These are phyloP conservation scores for Australoheros scitulus DNA, from an alignment of 2,113 vertebrate genomes.

Conservation along the genomic window DNA sequence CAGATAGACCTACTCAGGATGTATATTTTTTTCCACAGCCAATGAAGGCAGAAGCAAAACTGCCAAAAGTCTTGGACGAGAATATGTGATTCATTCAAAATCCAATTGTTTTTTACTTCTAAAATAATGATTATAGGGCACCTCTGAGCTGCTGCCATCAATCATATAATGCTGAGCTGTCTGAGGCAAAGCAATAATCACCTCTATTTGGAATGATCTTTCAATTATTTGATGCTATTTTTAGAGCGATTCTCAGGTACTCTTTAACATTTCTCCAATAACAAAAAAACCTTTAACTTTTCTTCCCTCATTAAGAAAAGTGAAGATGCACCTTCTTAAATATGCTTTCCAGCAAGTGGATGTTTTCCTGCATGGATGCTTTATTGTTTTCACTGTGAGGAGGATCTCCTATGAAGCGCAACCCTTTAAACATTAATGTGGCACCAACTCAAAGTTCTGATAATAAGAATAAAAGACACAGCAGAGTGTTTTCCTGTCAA, in stretches of 20 bases:
- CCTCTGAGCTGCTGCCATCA: slow-evolving; percentile 37
- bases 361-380: neutral
- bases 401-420: neutral
- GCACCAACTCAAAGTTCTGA: slow-evolving; percentile 6
- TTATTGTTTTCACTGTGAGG: slow-evolving; percentile 10
- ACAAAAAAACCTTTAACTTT: no score
- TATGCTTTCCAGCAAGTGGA: neutral
- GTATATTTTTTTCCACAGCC: neutral
- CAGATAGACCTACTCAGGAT: neutral
- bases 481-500: neutral
- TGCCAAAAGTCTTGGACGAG: neutral
- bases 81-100: neutral
- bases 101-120: neutral
- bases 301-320: neutral
- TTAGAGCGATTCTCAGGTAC: slow-evolving; percentile 27
- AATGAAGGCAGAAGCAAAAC: slow-evolving; percentile 1
- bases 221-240: slow-evolving; percentile 61
- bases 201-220: slow-evolving; percentile 2
- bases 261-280: neutral
- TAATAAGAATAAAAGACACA: slow-evolving; percentile 18
- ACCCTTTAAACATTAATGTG: slow-evolving; percentile 20
- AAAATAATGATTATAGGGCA: slow-evolving; percentile 29
- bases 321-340: neutral
- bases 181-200: slow-evolving; percentile 38
- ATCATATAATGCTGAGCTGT: slow-evolving; percentile 6